Evolutionary conservation across 2,113 vertebrate species (phyloP), one percentile per base, ranked within the genome.

Genomic region (Paraplagusia blochii): DNA sequence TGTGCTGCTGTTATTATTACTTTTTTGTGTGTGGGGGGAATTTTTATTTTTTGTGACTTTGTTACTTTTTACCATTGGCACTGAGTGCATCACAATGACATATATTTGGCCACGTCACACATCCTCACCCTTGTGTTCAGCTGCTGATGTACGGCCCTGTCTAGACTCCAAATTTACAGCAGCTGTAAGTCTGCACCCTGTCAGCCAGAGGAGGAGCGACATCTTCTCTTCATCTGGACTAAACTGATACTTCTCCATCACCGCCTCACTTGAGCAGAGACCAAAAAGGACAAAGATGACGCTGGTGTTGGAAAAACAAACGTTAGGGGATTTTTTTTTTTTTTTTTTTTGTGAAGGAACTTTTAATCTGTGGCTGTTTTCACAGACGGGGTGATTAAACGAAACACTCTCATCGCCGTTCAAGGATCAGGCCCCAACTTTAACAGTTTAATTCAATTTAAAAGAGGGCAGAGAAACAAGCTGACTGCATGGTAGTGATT

Each of bases 91-190:
- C 46, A 69, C 36, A 69, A 74, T 71, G 14, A 12, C 68, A 29
- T 29, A 29, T 29, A 72, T 82, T 76, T 70, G 62, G 68, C 60
- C 50, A 47, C 73, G 53, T 68, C 58, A 52, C 43, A 60, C 47
- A 51, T 46, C 49, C 50, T 48, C 43, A 45, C 52, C 52, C 33
- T 42, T 61, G 59, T 59, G 69, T 59, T 68, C 35, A 33, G 63
- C 55, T 65, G 62, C 44, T 40, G n/a, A 40, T 11, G 38, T 38
- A 38, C 36, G 10, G 36, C 13, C 11, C 9, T 13, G 38, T 4
- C 13, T 13, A 10, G 12, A 11, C 38, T 1, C 38, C 38, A 40
- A 11, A 40, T 40, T 40, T 40, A 40, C 33, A 53, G 11, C 9
- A 22, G 7, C 36, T 34, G 29, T 18, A 15, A 46, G 42, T 29